A percentile compares a stretch with the other conserved stretches of the same genome.
phyloP scores from a whole-genome alignment of 2,113 vertebrate genomes.

The Porphyrio hochstetteri region DNA sequence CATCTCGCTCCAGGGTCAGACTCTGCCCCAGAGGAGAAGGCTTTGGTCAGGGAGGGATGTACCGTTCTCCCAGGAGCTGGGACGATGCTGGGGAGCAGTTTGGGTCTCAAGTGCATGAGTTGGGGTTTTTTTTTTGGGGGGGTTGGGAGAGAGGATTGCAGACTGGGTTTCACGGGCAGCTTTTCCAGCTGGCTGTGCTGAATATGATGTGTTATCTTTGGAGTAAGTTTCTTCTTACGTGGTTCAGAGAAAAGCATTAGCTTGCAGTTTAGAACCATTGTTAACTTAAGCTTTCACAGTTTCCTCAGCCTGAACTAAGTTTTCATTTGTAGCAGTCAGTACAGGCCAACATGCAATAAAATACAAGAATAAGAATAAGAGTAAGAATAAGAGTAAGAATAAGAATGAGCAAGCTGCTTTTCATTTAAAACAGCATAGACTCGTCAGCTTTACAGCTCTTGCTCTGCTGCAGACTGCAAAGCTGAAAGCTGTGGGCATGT shows the following conservation, averaged over 20 bases:
- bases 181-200: neutral
- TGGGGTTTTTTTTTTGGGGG: neutral
- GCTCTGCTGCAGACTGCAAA: neutral
- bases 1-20: accelerated
- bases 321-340: neutral
- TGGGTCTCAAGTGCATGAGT: neutral
- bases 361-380: neutral
- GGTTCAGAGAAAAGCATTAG: neutral
- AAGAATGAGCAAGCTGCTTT: neutral
- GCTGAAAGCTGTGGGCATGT: neutral
- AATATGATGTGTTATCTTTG: neutral
- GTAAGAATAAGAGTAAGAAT: too few relatives aligned
- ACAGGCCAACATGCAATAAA: neutral
- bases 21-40: neutral
- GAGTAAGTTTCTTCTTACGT: neutral
- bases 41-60: neutral
- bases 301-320: neutral
- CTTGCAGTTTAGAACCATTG: neutral
- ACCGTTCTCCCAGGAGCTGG: neutral
- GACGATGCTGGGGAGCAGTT: accelerated
- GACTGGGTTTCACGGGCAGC: neutral
- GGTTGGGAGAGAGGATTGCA: neutral
- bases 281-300: neutral
- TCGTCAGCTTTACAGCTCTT: neutral
- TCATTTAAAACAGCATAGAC: neutral